A percentile compares a stretch with the other conserved stretches of the same genome.
These are phyloP conservation scores for Uropsilus gracilis DNA, from an alignment of 2,113 vertebrate genomes.

Conservation along the genomic window DNA sequence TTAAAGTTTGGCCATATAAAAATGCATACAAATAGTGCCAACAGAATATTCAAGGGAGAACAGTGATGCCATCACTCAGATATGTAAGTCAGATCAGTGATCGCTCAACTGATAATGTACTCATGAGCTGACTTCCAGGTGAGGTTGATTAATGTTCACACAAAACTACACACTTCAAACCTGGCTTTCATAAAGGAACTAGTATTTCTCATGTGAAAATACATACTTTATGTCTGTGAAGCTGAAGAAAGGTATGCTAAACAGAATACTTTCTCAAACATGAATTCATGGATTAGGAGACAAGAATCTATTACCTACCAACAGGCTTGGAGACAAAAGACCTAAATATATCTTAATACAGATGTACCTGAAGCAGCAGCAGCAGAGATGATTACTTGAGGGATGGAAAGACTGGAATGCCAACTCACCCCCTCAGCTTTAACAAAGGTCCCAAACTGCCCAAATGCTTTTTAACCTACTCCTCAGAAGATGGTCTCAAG, in stretches of 20 bases:
- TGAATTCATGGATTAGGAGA: not conserved
- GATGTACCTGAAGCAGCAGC: not conserved
- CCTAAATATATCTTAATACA: not conserved
- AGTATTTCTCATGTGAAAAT: not conserved
- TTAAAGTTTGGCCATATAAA: not conserved
- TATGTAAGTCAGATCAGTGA: not conserved
- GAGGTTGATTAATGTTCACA: not conserved
- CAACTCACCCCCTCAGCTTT: not conserved
- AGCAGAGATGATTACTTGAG: not conserved
- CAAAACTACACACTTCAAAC: conserved; percentile 26
- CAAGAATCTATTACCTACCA: not conserved
- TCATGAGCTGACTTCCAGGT: not conserved
- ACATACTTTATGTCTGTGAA: not conserved
- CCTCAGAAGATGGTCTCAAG: not conserved
- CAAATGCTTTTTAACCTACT: not conserved
- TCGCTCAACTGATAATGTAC: not conserved
- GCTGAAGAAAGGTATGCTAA: not conserved
- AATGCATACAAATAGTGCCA: conserved; percentile 11
- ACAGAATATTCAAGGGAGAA: not conserved
- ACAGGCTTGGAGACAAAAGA: not conserved
- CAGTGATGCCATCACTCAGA: not conserved
- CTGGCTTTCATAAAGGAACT: not conserved
- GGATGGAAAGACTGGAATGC: not conserved
- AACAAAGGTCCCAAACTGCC: not conserved
- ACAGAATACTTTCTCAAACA: not conserved